A percentile compares a stretch with the other conserved stretches of the same genome.
phyloP scores from a whole-genome alignment of 2,797 vertebrate species.

The Galaxias olidus region DNA sequence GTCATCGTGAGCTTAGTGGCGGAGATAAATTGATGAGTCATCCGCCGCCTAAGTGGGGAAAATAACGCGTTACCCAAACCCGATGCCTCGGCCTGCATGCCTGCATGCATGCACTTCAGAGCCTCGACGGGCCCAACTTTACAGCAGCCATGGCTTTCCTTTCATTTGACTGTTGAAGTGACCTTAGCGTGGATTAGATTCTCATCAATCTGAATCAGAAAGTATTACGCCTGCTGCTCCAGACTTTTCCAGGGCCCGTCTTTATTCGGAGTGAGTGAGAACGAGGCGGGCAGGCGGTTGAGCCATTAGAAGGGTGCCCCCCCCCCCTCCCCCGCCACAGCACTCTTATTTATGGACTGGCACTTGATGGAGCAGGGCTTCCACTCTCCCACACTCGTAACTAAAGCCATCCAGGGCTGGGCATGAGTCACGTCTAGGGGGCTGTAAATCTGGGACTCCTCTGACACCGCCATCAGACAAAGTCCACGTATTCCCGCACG shows the following conservation, averaged over 20 bases:
- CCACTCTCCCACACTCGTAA: constrained; percentile 64
- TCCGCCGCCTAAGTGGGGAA: constrained; percentile 68
- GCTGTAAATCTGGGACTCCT: constrained; percentile 69
- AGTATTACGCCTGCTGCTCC: constrained; percentile 58
- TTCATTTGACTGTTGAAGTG: constrained; percentile 66
- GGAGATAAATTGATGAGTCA: constrained; percentile 76
- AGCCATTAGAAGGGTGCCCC: no score
- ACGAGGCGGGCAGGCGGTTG: neutral
- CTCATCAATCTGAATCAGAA: constrained; percentile 78
- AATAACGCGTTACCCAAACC: constrained; percentile 70
- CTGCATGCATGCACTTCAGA: constrained; percentile 52
- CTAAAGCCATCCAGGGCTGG: constrained; percentile 60
- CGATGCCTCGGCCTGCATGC: no score
- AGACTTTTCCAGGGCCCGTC: constrained; percentile 67
- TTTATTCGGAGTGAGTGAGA: constrained; percentile 44
- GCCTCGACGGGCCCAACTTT: constrained; percentile 55
- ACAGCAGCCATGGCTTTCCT: constrained; percentile 66
- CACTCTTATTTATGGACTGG: constrained; percentile 75
- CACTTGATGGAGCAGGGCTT: constrained; percentile 75
- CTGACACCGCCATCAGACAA: constrained; percentile 64
- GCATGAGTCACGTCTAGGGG: constrained; percentile 71
- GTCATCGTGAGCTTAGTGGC: constrained; percentile 57
- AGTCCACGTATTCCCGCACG: constrained; percentile 71
- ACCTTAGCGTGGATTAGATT: constrained; percentile 77
- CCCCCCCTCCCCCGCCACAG: no score